These are phyloP conservation scores for Caerostris extrusa DNA, from an alignment of 1,140 invertebrate species.

Conservation along the genomic window DNA sequence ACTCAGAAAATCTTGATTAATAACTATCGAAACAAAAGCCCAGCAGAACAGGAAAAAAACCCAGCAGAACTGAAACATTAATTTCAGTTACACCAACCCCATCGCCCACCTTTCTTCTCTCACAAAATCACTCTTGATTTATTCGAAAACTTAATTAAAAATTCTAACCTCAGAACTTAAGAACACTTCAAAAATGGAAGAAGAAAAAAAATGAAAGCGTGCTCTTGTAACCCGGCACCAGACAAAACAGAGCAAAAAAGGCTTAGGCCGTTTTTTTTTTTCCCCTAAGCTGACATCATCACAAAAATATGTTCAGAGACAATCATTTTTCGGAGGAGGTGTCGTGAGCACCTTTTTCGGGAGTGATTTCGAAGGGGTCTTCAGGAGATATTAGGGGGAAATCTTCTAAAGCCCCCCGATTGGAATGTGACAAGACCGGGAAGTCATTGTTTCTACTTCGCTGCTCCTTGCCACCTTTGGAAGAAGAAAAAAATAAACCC, in stretches of 20 bases:
- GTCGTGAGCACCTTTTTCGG: not conserved
- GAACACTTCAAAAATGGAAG: not conserved
- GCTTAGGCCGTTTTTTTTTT: not conserved
- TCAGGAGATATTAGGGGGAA: not conserved
- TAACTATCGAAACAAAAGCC: not conserved
- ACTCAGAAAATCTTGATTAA: slow-evolving; percentile 11
- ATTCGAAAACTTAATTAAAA: not conserved
- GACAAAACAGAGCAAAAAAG: not conserved
- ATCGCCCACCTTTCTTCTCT: not conserved
- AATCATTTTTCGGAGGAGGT: not conserved
- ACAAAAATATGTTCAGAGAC: not conserved
- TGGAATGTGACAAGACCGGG: not conserved
- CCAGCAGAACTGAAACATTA: not conserved
- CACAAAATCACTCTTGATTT: not conserved
- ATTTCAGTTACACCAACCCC: not conserved
- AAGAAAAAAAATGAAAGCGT: not conserved
- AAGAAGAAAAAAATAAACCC: not conserved
- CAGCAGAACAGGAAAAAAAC: no score
- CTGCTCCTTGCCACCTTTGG: not conserved
- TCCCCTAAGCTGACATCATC: slow-evolving; percentile 4
- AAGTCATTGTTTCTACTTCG: slow-evolving; percentile 3
- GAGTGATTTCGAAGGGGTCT: not conserved
- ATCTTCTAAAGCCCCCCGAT: not conserved
- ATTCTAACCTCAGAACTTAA: slow-evolving; percentile 2
- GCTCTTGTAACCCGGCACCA: not conserved